These are phyloP conservation scores for Volucella zonaria DNA, from an alignment of 2,888 invertebrate species.

Conservation along the genomic window DNA sequence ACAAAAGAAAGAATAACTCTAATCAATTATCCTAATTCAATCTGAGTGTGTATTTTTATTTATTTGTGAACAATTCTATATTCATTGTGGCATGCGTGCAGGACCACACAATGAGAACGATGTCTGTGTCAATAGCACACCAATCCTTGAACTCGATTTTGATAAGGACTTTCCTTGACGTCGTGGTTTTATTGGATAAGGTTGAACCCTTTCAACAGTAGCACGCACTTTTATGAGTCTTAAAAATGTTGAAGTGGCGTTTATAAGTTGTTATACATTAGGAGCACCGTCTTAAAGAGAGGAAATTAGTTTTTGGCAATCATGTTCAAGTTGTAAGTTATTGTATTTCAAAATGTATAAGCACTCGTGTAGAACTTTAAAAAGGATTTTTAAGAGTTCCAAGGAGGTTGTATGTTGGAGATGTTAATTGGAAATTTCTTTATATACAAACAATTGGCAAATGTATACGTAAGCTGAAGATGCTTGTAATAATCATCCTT, in stretches of 20 bases:
- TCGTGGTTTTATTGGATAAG: background rate
- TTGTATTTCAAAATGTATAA: too few relatives aligned
- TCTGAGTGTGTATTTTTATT: slow-evolving; percentile 11
- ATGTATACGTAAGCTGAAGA: too few relatives aligned
- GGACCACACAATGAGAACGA: slow-evolving; percentile 19
- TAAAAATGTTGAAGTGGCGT: slow-evolving; percentile 7
- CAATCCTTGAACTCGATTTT: slow-evolving; percentile 26
- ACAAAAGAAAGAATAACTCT: slow-evolving; percentile 30
- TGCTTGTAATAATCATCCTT: too few relatives aligned
- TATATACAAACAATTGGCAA: too few relatives aligned
- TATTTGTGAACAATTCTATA: slow-evolving; percentile 14
- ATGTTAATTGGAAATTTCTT: too few relatives aligned
- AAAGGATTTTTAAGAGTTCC: too few relatives aligned
- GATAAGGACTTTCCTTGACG: slow-evolving; percentile 7
- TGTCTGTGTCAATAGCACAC: slow-evolving; percentile 20
- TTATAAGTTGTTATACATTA: background rate
- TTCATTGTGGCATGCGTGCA: slow-evolving; percentile 27
- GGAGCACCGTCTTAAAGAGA: too few relatives aligned
- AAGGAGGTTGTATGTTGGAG: too few relatives aligned
- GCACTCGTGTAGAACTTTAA: too few relatives aligned
- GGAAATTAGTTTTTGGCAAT: too few relatives aligned
- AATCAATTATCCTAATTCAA: slow-evolving; percentile 66
- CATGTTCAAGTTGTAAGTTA: too few relatives aligned
- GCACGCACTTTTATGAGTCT: slow-evolving; percentile 27
- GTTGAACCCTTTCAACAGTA: slow-evolving; percentile 19